Evolutionary conservation across 2,888 invertebrate species (phyloP).

Genomic region (Epinotia ramella): DNA sequence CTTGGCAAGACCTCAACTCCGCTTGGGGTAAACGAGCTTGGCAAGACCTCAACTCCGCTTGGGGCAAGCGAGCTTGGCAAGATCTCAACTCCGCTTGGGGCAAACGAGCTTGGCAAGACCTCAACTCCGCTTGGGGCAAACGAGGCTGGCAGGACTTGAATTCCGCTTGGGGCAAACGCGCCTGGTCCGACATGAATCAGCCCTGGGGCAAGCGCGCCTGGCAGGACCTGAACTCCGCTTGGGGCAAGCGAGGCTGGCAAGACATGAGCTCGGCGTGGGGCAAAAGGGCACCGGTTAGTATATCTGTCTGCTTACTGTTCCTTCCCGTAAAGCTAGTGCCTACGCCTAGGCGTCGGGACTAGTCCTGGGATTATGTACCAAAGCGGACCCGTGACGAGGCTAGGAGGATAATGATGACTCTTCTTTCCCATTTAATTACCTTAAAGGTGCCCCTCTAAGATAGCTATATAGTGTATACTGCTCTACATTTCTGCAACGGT

Average conservation of each 20-base stretch:
- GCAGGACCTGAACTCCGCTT: slow-evolving; percentile 81
- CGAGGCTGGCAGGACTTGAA: slow-evolving; percentile 86
- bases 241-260: slow-evolving; percentile 85
- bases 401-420: not conserved
- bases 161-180: slow-evolving; percentile 86
- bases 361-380: too few relatives aligned
- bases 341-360: too few relatives aligned
- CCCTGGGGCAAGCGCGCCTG: slow-evolving; percentile 85
- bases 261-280: slow-evolving; percentile 77
- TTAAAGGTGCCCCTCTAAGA: not conserved
- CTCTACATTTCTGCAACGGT: too few relatives aligned
- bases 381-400: too few relatives aligned
- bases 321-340: not conserved
- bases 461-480: not conserved
- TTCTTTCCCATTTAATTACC: not conserved
- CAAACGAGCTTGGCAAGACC: slow-evolving; percentile 86
- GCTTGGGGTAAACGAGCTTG: slow-evolving; percentile 87
- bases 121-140: slow-evolving; percentile 85
- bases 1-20: slow-evolving; percentile 80
- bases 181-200: slow-evolving; percentile 78
- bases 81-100: slow-evolving; percentile 83
- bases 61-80: slow-evolving; percentile 87
- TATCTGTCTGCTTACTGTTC: not conserved
- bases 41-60: slow-evolving; percentile 83
- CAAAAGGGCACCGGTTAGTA: slow-evolving; percentile 68